Evolutionary conservation across 2,888 invertebrate species (phyloP).

Genomic region (Lycia hirtaria): DNA sequence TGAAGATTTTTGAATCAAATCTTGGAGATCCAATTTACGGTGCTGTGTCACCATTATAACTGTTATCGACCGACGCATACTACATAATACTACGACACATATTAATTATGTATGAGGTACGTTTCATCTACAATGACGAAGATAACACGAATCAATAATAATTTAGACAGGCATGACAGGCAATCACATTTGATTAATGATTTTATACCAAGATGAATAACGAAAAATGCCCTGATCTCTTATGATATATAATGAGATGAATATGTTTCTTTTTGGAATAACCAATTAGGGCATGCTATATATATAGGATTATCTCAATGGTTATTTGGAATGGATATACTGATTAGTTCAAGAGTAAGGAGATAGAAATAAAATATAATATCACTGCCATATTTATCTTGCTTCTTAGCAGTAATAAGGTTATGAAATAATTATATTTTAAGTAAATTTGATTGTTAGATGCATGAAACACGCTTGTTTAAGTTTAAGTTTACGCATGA

Average conservation of each 20-base stretch:
- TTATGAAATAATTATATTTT: not conserved
- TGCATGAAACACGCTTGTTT: constrained; percentile 33
- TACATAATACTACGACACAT: no score
- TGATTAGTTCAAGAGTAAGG: not conserved
- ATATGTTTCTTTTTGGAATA: no score
- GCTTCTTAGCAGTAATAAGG: constrained; percentile 16
- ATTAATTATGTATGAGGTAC: not conserved
- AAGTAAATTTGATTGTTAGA: constrained; percentile 10
- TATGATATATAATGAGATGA: no score
- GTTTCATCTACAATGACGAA: no score
- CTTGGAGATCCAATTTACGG: constrained; percentile 29
- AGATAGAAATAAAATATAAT: not conserved
- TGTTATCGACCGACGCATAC: not conserved
- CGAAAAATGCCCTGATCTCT: no score
- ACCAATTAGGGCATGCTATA: no score
- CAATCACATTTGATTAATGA: no score
- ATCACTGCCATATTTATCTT: constrained; percentile 33
- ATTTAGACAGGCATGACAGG: no score
- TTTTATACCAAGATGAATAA: no score
- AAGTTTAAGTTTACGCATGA: no score
- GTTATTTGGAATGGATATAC: no score
- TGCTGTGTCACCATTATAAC: constrained; percentile 13
- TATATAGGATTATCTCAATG: no score
- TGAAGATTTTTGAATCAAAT: constrained; percentile 50
- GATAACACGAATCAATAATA: not conserved